These are phyloP conservation scores for Polylopha cassiicola DNA, from an alignment of 2,888 invertebrate genomes.

Conservation along the genomic window DNA sequence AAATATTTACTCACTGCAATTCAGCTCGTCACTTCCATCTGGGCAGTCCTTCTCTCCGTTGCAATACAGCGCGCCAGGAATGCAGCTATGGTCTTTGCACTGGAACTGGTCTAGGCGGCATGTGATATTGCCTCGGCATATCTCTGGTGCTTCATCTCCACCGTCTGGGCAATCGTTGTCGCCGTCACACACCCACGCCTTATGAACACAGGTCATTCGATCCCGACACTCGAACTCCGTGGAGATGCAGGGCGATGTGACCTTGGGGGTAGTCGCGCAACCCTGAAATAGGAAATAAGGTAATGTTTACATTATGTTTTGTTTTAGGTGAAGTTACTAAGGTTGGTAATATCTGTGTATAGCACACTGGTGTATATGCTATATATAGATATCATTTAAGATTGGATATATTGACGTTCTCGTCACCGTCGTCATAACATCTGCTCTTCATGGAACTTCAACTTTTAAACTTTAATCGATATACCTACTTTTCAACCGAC, in stretches of 20 bases:
- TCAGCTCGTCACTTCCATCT: constrained; percentile 91
- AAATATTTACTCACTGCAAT: constrained; percentile 81
- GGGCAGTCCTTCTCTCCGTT: constrained; percentile 88
- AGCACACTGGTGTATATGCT: too few relatives aligned
- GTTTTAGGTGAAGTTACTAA: too few relatives aligned
- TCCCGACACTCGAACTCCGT: constrained; percentile 89
- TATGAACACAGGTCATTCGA: constrained; percentile 87
- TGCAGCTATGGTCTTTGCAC: constrained; percentile 88
- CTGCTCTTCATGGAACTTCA: too few relatives aligned
- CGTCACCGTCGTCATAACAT: too few relatives aligned
- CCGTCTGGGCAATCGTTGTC: constrained; percentile 90
- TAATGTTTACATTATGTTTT: too few relatives aligned
- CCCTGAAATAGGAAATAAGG: constrained; percentile 68
- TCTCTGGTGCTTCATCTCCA: constrained; percentile 83
- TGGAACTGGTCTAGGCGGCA: constrained; percentile 93
- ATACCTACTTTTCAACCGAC: too few relatives aligned
- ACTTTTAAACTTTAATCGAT: too few relatives aligned
- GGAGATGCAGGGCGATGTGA: constrained; percentile 80
- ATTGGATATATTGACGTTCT: too few relatives aligned
- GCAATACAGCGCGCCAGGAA: constrained; percentile 88
- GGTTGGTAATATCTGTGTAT: too few relatives aligned
- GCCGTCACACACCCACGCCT: constrained; percentile 90
- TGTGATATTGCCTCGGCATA: constrained; percentile 83
- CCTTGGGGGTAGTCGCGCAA: constrained; percentile 74
- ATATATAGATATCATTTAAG: too few relatives aligned